These are phyloP conservation scores for Podarcis muralis DNA, from an alignment of 2,113 vertebrate species.

Conservation along the genomic window DNA sequence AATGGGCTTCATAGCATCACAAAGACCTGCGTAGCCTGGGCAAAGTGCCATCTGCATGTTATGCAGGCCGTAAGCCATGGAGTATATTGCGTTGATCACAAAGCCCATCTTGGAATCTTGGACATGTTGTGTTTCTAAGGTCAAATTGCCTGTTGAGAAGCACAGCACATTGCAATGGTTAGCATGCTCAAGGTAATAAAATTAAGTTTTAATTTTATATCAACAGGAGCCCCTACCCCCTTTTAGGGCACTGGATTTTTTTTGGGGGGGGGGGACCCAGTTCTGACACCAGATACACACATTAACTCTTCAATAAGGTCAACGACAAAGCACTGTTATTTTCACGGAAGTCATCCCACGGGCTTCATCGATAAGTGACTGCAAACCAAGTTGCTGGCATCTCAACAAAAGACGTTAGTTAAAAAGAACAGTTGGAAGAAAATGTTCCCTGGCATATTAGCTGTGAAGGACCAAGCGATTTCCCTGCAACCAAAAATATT, in stretches of 20 bases:
- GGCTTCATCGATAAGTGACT: neutral
- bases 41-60: constrained; percentile 92
- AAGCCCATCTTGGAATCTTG: constrained; percentile 99
- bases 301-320: neutral
- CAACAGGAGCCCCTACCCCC: too few relatives aligned
- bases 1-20: constrained; percentile 94
- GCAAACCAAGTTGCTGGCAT: constrained; percentile 7
- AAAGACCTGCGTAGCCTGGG: constrained; percentile 89
- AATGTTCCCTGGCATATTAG: constrained; percentile 23
- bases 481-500: constrained; percentile 15
- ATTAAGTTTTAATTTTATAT: neutral
- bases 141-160: constrained; percentile 82
- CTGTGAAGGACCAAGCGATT: neutral
- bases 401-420: constrained; percentile 14
- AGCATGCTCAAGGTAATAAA: rapidly evolving
- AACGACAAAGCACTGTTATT: neutral
- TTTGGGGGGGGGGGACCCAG: neutral
- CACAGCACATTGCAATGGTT: rapidly evolving
- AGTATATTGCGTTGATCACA: constrained; percentile 98
- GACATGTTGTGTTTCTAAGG: constrained; percentile 89
- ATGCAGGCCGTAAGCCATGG: constrained; percentile 96
- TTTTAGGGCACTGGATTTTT: neutral
- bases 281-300: neutral
- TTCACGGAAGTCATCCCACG: constrained; percentile 2
- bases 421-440: constrained; percentile 37